Evolutionary conservation across 2,888 invertebrate genomes (phyloP).

Genomic region (Hyposoter dolosus): DNA sequence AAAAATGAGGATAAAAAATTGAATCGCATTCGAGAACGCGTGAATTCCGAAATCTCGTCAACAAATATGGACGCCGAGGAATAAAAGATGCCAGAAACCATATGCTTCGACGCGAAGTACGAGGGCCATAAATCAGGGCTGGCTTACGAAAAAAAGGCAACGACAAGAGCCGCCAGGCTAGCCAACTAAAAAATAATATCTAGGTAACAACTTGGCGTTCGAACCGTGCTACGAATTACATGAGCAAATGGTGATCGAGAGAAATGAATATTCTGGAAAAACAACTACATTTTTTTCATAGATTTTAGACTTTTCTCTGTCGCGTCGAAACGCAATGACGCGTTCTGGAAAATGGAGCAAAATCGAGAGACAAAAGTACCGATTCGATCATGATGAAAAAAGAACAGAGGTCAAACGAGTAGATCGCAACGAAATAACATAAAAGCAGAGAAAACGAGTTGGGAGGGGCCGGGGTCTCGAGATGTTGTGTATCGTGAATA

Average conservation of each 20-base stretch:
- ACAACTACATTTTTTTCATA: background rate
- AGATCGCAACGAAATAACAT: background rate
- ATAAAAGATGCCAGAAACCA: background rate
- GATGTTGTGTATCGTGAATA: slow-evolving; percentile 4
- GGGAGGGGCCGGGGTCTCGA: background rate
- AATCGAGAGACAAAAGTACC: background rate
- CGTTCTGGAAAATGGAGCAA: background rate
- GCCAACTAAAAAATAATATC: background rate
- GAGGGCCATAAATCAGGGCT: background rate
- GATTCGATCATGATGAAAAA: background rate
- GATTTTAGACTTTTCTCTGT: background rate
- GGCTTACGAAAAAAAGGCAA: background rate
- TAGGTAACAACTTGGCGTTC: too few species aligned
- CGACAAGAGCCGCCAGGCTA: background rate
- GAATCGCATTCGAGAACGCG: background rate
- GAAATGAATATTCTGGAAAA: background rate
- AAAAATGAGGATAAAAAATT: background rate
- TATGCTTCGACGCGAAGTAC: background rate
- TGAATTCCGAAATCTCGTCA: background rate
- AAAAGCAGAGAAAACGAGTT: background rate
- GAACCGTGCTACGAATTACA: too few species aligned
- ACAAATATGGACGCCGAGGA: background rate
- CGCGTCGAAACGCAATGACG: background rate
- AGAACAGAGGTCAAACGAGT: background rate
- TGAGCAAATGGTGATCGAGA: too few species aligned